These are phyloP conservation scores for Mythimna impura DNA, from an alignment of 2,888 invertebrate species.

Conservation along the genomic window DNA sequence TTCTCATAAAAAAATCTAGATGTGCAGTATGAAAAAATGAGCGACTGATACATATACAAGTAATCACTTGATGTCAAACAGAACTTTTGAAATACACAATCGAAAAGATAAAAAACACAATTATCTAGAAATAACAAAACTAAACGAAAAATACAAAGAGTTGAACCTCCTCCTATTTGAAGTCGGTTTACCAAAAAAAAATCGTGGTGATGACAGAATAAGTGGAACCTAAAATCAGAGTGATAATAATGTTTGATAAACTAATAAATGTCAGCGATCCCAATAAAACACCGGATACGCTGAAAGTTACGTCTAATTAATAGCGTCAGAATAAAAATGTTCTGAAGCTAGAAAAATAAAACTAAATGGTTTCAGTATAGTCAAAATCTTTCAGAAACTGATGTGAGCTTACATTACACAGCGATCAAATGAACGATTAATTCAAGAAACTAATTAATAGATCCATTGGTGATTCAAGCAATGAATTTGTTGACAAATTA, in stretches of 20 bases:
- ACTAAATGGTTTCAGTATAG: neutral
- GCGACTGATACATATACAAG: too few relatives aligned
- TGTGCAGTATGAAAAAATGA: too few relatives aligned
- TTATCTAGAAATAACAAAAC: neutral
- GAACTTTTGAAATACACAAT: too few relatives aligned
- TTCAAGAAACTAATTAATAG: neutral
- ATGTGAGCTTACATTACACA: neutral
- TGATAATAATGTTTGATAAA: constrained; percentile 29
- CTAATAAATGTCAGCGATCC: constrained; percentile 24
- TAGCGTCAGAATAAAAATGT: constrained; percentile 7
- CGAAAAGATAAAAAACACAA: neutral
- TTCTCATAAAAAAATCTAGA: too few relatives aligned
- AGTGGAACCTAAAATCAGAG: constrained; percentile 18
- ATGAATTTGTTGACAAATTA: neutral
- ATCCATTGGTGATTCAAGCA: neutral
- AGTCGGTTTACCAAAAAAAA: neutral
- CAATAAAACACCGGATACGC: constrained; percentile 37
- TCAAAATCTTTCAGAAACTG: constrained; percentile 5
- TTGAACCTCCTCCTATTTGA: too few relatives aligned
- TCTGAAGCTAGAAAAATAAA: constrained; percentile 1
- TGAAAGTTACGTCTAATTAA: constrained; percentile 24
- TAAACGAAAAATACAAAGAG: neutral
- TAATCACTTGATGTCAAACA: too few relatives aligned
- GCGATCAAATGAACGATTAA: neutral
- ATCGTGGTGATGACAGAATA: neutral